phyloP scores from a whole-genome alignment of 1,140 invertebrate genomes.

The Helicoverpa zea region DNA sequence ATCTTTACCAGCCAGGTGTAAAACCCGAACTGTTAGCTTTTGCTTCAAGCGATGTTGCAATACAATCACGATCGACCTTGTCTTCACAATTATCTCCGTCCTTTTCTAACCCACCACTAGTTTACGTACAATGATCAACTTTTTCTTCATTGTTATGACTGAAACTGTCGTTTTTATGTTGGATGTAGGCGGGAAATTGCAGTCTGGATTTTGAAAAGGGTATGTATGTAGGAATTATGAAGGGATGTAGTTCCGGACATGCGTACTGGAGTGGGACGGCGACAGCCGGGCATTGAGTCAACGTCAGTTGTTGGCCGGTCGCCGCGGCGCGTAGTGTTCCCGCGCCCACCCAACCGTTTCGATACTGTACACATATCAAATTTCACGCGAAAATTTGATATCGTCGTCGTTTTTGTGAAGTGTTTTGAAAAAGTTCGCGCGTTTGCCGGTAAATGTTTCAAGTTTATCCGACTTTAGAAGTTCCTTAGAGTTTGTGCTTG shows the following conservation, averaged over 20 bases:
- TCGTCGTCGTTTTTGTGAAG: constrained; percentile 80
- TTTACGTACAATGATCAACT: background rate
- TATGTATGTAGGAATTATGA: constrained; percentile 70
- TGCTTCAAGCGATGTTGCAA: constrained; percentile 62
- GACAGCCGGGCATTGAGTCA: constrained; percentile 65
- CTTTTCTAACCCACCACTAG: constrained; percentile 52
- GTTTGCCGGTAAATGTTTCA: constrained; percentile 76
- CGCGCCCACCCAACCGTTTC: constrained; percentile 49
- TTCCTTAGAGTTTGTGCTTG: constrained; percentile 68
- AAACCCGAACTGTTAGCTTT: constrained; percentile 63
- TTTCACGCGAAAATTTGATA: constrained; percentile 86
- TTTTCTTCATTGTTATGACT: constrained; percentile 24
- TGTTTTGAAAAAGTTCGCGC: constrained; percentile 72
- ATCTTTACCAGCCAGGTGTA: constrained; percentile 70
- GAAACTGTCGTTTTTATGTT: constrained; percentile 35
- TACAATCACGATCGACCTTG: constrained; percentile 73
- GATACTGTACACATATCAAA: constrained; percentile 82
- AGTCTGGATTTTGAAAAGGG: constrained; percentile 64
- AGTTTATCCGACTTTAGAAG: constrained; percentile 63
- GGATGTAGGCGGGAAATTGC: constrained; percentile 31
- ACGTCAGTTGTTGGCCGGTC: constrained; percentile 77
- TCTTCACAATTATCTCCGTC: constrained; percentile 52
- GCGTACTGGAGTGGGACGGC: constrained; percentile 80
- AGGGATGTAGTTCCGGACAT: constrained; percentile 79
- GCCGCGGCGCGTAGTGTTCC: constrained; percentile 65